phyloP scores from a whole-genome alignment of 2,797 vertebrate species.

The Emys orbicularis region DNA sequence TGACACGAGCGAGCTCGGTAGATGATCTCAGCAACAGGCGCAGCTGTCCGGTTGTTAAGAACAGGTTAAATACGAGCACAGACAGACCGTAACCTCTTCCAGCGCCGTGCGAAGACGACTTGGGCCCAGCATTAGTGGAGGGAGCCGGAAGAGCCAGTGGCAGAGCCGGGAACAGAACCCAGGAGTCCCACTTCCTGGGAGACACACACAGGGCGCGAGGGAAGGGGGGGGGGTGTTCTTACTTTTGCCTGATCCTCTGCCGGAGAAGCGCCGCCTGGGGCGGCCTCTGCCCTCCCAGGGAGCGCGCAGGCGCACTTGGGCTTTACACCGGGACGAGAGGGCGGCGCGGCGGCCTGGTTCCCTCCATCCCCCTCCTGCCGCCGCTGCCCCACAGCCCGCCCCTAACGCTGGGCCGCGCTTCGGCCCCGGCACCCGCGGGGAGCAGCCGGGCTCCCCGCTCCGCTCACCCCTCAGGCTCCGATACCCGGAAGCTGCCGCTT shows the following conservation, averaged over 20 bases:
- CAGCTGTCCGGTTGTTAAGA: background rate
- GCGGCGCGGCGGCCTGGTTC: conserved; percentile 27
- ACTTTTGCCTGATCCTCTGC: background rate
- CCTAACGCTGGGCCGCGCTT: no score
- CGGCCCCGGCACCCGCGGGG: conserved; percentile 8
- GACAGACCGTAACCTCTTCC: background rate
- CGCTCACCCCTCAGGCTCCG: conserved; percentile 46
- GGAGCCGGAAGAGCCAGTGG: no score
- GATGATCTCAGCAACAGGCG: background rate
- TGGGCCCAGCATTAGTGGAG: background rate
- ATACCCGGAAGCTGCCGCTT: conserved; percentile 34
- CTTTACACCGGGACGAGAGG: conserved; percentile 33
- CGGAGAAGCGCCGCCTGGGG: background rate
- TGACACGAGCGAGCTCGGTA: background rate
- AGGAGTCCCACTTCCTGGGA: background rate
- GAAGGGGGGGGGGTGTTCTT: rapidly evolving
- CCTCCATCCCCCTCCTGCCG: conserved; percentile 26
- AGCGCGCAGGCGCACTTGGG: background rate
- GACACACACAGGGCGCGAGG: rapidly evolving
- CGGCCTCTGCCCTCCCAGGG: background rate
- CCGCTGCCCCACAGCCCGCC: background rate
- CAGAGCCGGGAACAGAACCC: no score
- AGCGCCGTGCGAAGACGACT: background rate
- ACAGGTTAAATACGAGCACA: background rate
- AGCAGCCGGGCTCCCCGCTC: conserved; percentile 37